Evolutionary conservation across 1,140 invertebrate species (phyloP), one percentile per base, ranked within the genome.

Genomic region (Danaus melanippus): DNA sequence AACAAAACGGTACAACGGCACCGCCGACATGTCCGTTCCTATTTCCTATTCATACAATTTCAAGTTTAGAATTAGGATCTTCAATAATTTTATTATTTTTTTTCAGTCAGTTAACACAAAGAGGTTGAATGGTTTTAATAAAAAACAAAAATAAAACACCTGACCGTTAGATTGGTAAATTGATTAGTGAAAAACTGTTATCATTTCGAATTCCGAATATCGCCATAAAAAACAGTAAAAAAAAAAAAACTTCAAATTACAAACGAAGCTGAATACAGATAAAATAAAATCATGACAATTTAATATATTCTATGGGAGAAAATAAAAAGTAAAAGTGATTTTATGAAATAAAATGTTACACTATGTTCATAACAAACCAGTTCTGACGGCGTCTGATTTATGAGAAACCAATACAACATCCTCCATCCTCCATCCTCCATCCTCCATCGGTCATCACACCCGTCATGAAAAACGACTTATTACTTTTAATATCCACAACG

Each of bases 291-390:
- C 21, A 32, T 32, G 21, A 32, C 2, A 32, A 7, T 32, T 8
- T 11, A 10, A 46, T 6, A 21, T 57, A 52, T 46, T 57, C 52
- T 2, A 48, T n/a, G 52, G 15, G 42, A 54, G 47, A 42, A 9
- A 17, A 45, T 39, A 42, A 5, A 74, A 79, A 74, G 74, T 79
- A 76, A 77, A 72, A 79, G 76, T 79, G 64, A 66, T 58, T 58
- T 69, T 66, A 79, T 80, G 75, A 75, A 80, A 76, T 69, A 61
- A 74, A 74, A 67, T 73, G 65, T 32, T 32, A 32, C 21, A 32
- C 21, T 32, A 32, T 32, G 21, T 32, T 0, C 6, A 1, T 3
- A 53, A 55, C 67, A 68, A 46, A 21, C 51, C 11, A 43, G 51
- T 46, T 41, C 50, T 32, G 42, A 42, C 43, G 43, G 12, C 50